phyloP scores from a whole-genome alignment of 2,797 vertebrate genomes.

The Smutsia gigantea region DNA sequence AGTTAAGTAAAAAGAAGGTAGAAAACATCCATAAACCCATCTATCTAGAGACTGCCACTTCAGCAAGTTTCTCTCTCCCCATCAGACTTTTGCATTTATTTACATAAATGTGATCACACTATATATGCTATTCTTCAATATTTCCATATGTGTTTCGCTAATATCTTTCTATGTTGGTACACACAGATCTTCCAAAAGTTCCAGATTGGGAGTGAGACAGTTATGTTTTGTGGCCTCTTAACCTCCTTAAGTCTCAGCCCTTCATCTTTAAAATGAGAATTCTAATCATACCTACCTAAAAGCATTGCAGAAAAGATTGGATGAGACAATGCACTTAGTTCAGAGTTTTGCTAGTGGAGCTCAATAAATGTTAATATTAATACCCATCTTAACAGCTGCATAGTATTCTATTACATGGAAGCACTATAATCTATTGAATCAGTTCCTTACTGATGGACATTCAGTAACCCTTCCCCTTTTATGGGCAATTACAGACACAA shows the following conservation, averaged over 20 bases:
- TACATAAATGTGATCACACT: background rate
- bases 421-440: background rate
- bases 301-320: background rate
- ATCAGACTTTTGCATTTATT: background rate
- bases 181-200: background rate
- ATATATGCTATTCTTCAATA: background rate
- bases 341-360: background rate
- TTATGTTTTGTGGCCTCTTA: background rate
- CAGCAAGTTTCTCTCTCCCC: background rate
- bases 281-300: background rate
- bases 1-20: background rate
- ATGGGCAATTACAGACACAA: background rate
- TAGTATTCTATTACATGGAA: background rate
- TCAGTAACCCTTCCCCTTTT: background rate
- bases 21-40: background rate
- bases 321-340: background rate
- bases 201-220: background rate
- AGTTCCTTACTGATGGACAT: background rate
- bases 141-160: background rate
- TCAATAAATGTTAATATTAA: background rate
- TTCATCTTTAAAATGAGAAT: constrained; percentile 8
- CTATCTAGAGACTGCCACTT: background rate
- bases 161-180: background rate
- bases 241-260: background rate
- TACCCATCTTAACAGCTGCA: background rate